Conservation (phyloP, 1,140 invertebrate genomes). For the Hydropsyche tenuis region DNA sequence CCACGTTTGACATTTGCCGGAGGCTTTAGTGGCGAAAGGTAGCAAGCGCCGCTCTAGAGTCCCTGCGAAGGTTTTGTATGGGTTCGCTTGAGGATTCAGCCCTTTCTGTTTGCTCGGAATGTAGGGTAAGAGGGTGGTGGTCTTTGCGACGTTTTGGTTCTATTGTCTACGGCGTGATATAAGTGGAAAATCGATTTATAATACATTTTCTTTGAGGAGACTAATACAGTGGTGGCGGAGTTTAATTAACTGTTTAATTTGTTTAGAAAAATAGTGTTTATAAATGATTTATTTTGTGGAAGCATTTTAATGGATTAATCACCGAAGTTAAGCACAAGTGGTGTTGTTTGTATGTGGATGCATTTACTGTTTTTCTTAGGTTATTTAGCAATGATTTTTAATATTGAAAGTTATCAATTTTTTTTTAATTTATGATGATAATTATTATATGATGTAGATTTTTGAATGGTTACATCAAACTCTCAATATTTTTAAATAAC, state of each 20-base stretch:
- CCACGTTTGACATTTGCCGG: conserved; percentile 46
- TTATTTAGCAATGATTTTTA: too few species aligned
- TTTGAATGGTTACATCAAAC: too few species aligned
- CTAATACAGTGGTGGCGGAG: conserved; percentile 35
- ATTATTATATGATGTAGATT: too few species aligned
- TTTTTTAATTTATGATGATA: too few species aligned
- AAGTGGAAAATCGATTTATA: conserved; percentile 52
- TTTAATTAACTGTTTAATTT: background rate
- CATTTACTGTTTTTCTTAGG: too few species aligned
- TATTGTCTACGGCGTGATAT: conserved; percentile 41
- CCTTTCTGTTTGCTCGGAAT: background rate
- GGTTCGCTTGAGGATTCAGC: conserved; percentile 26
- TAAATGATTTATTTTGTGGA: background rate
- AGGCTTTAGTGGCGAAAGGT: conserved; percentile 33
- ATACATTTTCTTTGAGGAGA: conserved; percentile 48
- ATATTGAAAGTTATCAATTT: too few species aligned
- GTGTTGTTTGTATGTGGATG: too few species aligned
- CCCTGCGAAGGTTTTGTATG: background rate
- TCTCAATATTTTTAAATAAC: too few species aligned
- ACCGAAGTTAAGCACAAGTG: too few species aligned
- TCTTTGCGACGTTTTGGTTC: conserved; percentile 5
- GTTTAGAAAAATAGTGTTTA: background rate
- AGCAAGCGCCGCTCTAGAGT: conserved; percentile 31
- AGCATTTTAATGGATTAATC: too few species aligned
- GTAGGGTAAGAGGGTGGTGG: background rate